Evolutionary conservation across 2,888 invertebrate species (phyloP).

Genomic region (Pegoplata infirma): DNA sequence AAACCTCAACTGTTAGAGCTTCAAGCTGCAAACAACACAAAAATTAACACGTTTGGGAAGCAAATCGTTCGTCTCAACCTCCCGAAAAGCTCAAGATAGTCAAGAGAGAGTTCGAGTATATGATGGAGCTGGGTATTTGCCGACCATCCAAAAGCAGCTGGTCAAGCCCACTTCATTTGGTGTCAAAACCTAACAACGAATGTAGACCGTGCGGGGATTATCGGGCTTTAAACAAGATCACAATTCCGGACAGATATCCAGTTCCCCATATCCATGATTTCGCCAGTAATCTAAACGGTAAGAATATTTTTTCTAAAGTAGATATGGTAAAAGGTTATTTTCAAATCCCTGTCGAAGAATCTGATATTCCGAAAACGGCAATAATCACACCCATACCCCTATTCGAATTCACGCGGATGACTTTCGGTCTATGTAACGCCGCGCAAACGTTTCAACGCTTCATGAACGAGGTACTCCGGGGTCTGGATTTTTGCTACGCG

Average conservation of each 20-base stretch:
- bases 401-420: slow-evolving; percentile 46
- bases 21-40: background rate
- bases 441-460: slow-evolving; percentile 40
- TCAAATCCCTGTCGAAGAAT: slow-evolving; percentile 26
- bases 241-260: slow-evolving; percentile 72
- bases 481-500: slow-evolving; percentile 2
- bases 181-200: slow-evolving; percentile 62
- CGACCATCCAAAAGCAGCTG: slow-evolving; percentile 66
- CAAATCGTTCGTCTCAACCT: too few species aligned
- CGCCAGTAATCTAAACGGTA: slow-evolving; percentile 7
- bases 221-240: slow-evolving; percentile 67
- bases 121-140: too few species aligned
- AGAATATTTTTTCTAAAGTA: slow-evolving; percentile 37
- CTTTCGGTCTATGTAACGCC: slow-evolving; percentile 42
- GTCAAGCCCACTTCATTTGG: slow-evolving; percentile 74
- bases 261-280: slow-evolving; percentile 70
- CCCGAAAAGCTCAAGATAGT: slow-evolving; percentile 13
- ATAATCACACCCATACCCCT: slow-evolving; percentile 48
- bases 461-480: slow-evolving; percentile 13
- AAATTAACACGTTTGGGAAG: background rate
- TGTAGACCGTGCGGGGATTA: slow-evolving; percentile 73
- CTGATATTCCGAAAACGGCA: slow-evolving; percentile 32
- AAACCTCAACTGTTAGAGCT: background rate
- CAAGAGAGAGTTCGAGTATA: slow-evolving; percentile 13
- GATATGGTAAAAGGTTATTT: slow-evolving; percentile 36